Evolutionary conservation across 2,797 vertebrate species (phyloP), one percentile per base, ranked within the genome.

Genomic region (Trachurus trachurus): DNA sequence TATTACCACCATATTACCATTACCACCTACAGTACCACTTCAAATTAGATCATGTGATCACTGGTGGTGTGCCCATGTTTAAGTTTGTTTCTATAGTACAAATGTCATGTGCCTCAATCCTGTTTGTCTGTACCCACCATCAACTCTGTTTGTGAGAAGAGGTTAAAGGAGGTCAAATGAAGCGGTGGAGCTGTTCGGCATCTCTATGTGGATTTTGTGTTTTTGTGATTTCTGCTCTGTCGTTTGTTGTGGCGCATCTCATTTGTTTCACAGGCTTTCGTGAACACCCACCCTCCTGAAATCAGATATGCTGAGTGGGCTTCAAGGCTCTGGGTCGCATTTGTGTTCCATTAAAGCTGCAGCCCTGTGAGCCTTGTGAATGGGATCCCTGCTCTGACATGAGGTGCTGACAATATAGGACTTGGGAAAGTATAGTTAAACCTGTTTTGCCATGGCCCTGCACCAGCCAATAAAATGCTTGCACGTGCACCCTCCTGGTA

Each of bases 91-190:
- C 10, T 17, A 9, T 8, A 34, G 19, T 16, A 17, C 29, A 57
- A 56, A 26, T 19, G 8, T 16, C 26, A 26, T 17, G 80, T 58
- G 22, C 54, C 52, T 66, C 7, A 34, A 82, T 82, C 76, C 81
- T 86, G 84, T 88, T 84, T 80, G 31, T 66, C 17, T 44, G 39
- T 10, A 56, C 69, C 62, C 10, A 74, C 19, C 39, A 66, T 74
- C 40, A 54, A 61, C 37, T 74, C 31, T 34, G 69, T 81, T 74
- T 78, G 54, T 74, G 16, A 49, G 52, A 15, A 22, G 17, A 6
- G 3, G 10, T 29, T 21, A 44, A 76, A 64, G 64, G 37, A 29
- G 39, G 42, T 44, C 6, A 49, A 39, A 17, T 31, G 22, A 29
- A 69, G 21, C 15, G 45, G 22, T 17, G 31, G 21, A 69, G 17